Base-by-base conservation (phyloP, 2,113 vertebrate species). In the Psittacara wagleri region DNA sequence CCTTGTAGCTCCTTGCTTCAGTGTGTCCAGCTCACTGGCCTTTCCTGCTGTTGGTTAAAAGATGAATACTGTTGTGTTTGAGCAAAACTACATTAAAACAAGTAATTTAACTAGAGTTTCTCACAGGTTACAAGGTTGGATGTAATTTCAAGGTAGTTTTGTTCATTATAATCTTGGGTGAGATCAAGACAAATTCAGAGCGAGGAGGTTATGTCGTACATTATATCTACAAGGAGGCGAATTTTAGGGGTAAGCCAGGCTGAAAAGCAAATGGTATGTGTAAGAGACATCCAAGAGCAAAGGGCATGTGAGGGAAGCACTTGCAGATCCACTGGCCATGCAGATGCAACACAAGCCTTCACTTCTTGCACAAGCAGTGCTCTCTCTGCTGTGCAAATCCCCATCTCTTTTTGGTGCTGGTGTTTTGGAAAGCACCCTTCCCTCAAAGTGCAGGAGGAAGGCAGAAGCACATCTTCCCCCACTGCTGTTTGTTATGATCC, bases 231-330 rank as follows among this genome's bases (percentile, higher is more conserved):
- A 73, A 91, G 49, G 69, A 86, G 70, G 20, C 39, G 75, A 25
- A 75, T 68, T 83, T 66, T 55, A 79, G 46, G 66, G 24, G n/a
- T 18, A 66, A 78, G 25, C 49, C 9, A 51, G 43, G 27, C 62
- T 94, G 37, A 43, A 68, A 95, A 82, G 62, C 55, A 87, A 80
- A 76, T 2, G 9, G 27, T 18, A 16, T 1, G 0, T 35, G 7
- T 52, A 44, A 51, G 69, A 73, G 33, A 59, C 22, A 24, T 59
- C 33, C 57, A 59, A 24, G 57, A 82, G 62, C 61, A 89, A 80
- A 76, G 1, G 11, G 24, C 17, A 13, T 1, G 0, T 31, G 7
- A 73, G 44, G 41, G 62, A 54, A 13, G 61, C 0, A 2, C 4
- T 22, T 83, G 17, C 6, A 10, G 57, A 28, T 63, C 28, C 2